Evolutionary conservation across 2,113 vertebrate genomes (phyloP).

Genomic region (Zosterops hypoxanthus): DNA sequence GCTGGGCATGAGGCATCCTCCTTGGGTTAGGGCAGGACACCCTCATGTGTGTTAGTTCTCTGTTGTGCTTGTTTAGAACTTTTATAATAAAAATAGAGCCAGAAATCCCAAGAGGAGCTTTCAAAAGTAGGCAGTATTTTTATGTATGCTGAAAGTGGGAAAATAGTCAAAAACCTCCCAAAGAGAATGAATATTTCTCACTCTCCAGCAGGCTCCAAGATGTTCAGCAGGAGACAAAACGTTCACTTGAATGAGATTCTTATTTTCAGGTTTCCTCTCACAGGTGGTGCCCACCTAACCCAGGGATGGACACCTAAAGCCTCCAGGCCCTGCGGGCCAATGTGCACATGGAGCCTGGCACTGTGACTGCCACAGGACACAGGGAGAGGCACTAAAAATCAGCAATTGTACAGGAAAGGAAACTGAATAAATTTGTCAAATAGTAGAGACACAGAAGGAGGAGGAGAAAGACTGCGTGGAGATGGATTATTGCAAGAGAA

Average conservation of each 20-base stretch:
- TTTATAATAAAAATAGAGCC: neutral
- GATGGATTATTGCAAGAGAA: neutral
- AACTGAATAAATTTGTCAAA: neutral
- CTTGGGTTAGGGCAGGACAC: fast-evolving
- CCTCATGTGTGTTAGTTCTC: neutral
- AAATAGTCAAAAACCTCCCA: neutral
- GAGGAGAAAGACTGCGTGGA: neutral
- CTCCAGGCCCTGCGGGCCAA: neutral
- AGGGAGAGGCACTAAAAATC: neutral
- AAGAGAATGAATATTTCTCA: neutral
- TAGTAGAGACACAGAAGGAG: neutral
- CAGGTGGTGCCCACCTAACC: neutral
- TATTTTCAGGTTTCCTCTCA: neutral
- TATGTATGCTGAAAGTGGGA: neutral
- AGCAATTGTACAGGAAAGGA: neutral
- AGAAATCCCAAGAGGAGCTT: neutral
- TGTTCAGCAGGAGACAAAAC: neutral
- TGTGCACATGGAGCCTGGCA: neutral
- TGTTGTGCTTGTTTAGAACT: neutral
- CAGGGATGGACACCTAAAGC: neutral
- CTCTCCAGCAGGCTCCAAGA: neutral
- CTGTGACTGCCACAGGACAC: neutral
- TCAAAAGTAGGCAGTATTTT: neutral
- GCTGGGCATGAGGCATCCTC: neutral
- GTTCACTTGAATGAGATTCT: neutral